These are phyloP conservation scores for Laupala kohalensis DNA, from an alignment of 1,140 invertebrate species.

Conservation along the genomic window DNA sequence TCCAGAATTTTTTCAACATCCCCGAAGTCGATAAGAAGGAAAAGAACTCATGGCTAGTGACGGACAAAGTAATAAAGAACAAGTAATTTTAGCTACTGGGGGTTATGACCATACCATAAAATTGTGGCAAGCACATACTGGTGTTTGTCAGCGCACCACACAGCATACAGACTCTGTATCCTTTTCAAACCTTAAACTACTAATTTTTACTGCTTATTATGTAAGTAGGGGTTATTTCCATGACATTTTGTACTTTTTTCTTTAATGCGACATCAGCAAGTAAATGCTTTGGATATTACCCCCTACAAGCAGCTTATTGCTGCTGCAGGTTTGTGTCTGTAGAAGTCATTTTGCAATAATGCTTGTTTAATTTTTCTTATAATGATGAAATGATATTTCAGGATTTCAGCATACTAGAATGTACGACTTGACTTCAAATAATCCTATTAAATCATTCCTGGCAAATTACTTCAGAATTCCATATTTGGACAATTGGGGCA, in stretches of 20 bases:
- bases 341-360: too few species aligned
- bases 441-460: too few species aligned
- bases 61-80: slow-evolving; percentile 12
- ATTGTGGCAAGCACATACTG: slow-evolving; percentile 92
- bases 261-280: slow-evolving; percentile 57
- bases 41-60: slow-evolving; percentile 5
- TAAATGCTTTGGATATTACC: slow-evolving; percentile 91
- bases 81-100: slow-evolving; percentile 81
- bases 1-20: too few species aligned
- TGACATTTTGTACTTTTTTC: slow-evolving; percentile 7
- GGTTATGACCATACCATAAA: slow-evolving; percentile 96
- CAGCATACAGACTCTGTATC: slow-evolving; percentile 87
- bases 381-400: slow-evolving; percentile 18
- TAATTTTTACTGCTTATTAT: too few species aligned
- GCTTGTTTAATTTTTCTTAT: too few species aligned
- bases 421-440: slow-evolving; percentile 80
- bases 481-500: too few species aligned
- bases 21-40: too few species aligned
- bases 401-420: slow-evolving; percentile 92
- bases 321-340: slow-evolving; percentile 77
- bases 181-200: slow-evolving; percentile 17
- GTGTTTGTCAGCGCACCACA: slow-evolving; percentile 76
- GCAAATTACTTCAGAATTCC: too few species aligned
- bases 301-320: slow-evolving; percentile 82
- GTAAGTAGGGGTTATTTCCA: slow-evolving; percentile 14